These are phyloP conservation scores for Felis chaus DNA, from an alignment of 2,113 vertebrate species.

Conservation along the genomic window DNA sequence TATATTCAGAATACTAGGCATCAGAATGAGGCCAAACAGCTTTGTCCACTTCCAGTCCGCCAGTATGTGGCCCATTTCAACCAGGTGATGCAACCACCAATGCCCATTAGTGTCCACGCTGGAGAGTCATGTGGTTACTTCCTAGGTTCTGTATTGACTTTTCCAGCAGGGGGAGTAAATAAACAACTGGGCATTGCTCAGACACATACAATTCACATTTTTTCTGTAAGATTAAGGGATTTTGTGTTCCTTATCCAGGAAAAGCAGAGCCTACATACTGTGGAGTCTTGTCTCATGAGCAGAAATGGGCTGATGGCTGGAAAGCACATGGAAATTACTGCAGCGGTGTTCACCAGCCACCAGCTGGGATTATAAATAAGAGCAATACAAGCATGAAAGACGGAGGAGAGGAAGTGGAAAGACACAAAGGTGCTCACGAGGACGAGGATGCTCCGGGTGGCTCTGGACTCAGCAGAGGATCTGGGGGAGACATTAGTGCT, in stretches of 20 bases:
- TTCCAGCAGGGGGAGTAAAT: background rate
- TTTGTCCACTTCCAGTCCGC: background rate
- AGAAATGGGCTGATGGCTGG: background rate
- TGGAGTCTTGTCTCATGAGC: background rate
- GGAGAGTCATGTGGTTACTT: background rate
- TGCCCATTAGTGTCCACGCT: background rate
- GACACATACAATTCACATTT: background rate
- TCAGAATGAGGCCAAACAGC: background rate
- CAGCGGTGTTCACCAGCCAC: background rate
- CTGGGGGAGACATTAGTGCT: background rate
- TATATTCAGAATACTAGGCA: background rate
- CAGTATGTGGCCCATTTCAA: background rate
- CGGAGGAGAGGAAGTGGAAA: background rate
- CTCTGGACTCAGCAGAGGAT: background rate
- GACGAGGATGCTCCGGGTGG: background rate
- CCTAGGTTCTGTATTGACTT: background rate
- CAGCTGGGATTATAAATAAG: background rate
- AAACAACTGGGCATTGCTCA: background rate
- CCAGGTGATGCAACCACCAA: background rate
- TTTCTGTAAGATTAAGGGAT: background rate
- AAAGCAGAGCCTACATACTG: rapidly evolving
- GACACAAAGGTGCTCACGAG: background rate
- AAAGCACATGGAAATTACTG: background rate
- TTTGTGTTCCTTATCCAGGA: background rate
- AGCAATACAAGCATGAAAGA: background rate